Conservation (phyloP, 2,113 vertebrate genomes). For the Glaucomys volans region DNA sequence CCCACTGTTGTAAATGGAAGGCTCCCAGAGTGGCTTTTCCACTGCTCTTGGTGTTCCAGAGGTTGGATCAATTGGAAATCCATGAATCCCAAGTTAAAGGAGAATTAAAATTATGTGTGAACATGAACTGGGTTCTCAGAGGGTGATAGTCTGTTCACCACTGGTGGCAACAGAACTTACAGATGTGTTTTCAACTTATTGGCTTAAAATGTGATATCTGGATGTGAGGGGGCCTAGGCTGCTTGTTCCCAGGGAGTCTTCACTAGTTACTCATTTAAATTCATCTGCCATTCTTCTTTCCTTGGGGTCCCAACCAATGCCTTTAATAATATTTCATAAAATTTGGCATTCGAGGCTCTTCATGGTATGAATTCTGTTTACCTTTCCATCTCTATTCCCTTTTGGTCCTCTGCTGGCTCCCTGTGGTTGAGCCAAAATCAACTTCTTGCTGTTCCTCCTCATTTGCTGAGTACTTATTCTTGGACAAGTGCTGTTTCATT, state of each 20-base stretch:
- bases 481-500: conserved; percentile 21
- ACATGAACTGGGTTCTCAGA: conserved; percentile 71
- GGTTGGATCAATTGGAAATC: conserved; percentile 70
- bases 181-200: conserved; percentile 66
- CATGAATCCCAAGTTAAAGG: conserved; percentile 77
- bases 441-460: background rate
- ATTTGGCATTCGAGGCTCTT: conserved; percentile 49
- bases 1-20: conserved; percentile 26
- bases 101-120: conserved; percentile 75
- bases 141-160: conserved; percentile 72
- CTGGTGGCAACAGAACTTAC: conserved; percentile 13
- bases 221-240: background rate
- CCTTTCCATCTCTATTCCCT: background rate
- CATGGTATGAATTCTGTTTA: background rate
- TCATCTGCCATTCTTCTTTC: conserved; percentile 16
- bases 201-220: conserved; percentile 62
- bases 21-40: conserved; percentile 50
- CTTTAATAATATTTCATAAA: conserved; percentile 56
- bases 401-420: background rate
- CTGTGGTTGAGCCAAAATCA: conserved; percentile 7
- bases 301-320: background rate
- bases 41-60: conserved; percentile 66
- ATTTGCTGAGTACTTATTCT: background rate
- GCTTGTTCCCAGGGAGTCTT: conserved; percentile 27
- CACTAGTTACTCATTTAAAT: conserved; percentile 37